Percentiles rank a stretch among this genome's conserved stretches.
Conservation (phyloP, 2,888 invertebrate species). For the Aspidiotus destructor region DNA sequence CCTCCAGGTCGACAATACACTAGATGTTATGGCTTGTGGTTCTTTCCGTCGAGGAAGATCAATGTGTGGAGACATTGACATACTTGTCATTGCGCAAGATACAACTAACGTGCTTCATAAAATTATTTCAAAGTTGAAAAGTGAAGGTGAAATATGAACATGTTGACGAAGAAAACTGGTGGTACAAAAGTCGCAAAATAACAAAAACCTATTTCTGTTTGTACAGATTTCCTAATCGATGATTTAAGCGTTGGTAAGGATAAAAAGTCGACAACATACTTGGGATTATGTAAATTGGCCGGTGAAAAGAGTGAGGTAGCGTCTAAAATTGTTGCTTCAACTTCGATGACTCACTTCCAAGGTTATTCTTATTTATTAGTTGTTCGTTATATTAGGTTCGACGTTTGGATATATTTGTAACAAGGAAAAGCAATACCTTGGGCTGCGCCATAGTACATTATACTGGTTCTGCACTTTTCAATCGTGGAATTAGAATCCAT, state of each 20-base stretch:
- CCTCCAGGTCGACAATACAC: neutral
- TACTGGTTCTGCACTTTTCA: constrained; percentile 27
- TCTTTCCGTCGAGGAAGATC: constrained; percentile 20
- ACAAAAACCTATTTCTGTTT: neutral
- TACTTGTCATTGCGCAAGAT: constrained; percentile 15
- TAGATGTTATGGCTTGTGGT: constrained; percentile 21
- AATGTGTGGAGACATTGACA: constrained; percentile 21
- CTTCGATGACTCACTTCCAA: neutral
- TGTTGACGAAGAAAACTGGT: too few species aligned
- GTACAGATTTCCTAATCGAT: constrained; percentile 22
- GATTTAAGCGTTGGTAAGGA: constrained; percentile 11
- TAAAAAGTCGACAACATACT: constrained; percentile 11
- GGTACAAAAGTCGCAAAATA: too few species aligned
- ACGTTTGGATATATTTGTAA: constrained; percentile 22
- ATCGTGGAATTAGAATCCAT: constrained; percentile 23
- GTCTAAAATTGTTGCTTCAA: neutral
- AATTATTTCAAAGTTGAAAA: constrained; percentile 16
- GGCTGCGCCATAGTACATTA: constrained; percentile 21
- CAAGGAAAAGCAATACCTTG: constrained; percentile 2
- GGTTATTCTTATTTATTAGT: too few species aligned
- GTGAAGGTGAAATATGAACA: neutral
- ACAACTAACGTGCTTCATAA: constrained; percentile 15
- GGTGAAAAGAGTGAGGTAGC: constrained; percentile 14
- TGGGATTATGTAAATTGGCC: constrained; percentile 21
- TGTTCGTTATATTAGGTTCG: constrained; percentile 9